Percentiles rank a stretch among this genome's conserved stretches.
These are phyloP conservation scores for Chrysotoxum bicinctum DNA, from an alignment of 2,888 invertebrate species.

Conservation along the genomic window DNA sequence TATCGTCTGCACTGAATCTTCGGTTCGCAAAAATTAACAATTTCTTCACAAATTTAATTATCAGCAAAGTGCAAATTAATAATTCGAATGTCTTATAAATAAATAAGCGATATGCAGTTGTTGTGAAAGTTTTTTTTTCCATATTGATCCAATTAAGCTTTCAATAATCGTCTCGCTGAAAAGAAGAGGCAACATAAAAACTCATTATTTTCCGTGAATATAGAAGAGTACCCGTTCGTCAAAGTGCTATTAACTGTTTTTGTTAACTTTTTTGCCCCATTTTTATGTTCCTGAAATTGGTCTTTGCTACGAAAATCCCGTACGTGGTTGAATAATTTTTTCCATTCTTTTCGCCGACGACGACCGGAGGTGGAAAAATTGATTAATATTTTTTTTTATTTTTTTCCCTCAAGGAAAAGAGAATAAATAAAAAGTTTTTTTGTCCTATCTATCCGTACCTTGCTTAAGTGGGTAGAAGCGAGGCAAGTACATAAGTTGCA, in stretches of 20 bases:
- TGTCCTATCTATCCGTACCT: conserved; percentile 10
- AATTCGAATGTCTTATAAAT: not conserved
- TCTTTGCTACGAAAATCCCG: conserved; percentile 34
- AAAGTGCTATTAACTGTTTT: not conserved
- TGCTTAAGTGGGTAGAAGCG: conserved; percentile 14
- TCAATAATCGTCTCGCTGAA: not conserved
- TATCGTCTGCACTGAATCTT: conserved; percentile 64
- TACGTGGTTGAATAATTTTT: conserved; percentile 64
- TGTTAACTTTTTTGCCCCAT: not conserved
- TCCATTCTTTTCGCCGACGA: conserved; percentile 47
- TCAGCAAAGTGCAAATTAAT: conserved; percentile 28
- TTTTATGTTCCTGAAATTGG: conserved; percentile 21
- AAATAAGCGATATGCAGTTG: not conserved
- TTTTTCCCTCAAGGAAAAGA: conserved; percentile 36
- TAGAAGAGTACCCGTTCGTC: not conserved
- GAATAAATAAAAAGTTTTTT: conserved; percentile 58
- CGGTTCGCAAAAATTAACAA: conserved; percentile 62
- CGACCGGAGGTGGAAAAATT: conserved; percentile 67
- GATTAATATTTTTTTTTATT: conserved; percentile 61
- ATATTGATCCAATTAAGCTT: not conserved
- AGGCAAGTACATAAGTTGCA: conserved; percentile 14
- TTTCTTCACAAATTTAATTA: conserved; percentile 35
- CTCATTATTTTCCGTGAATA: not conserved
- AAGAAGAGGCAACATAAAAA: not conserved
- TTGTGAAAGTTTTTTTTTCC: conserved; percentile 1